Percentiles rank a stretch among this genome's conserved stretches.
phyloP scores from a whole-genome alignment of 1,140 invertebrate species.

The Phymastichus coffea region DNA sequence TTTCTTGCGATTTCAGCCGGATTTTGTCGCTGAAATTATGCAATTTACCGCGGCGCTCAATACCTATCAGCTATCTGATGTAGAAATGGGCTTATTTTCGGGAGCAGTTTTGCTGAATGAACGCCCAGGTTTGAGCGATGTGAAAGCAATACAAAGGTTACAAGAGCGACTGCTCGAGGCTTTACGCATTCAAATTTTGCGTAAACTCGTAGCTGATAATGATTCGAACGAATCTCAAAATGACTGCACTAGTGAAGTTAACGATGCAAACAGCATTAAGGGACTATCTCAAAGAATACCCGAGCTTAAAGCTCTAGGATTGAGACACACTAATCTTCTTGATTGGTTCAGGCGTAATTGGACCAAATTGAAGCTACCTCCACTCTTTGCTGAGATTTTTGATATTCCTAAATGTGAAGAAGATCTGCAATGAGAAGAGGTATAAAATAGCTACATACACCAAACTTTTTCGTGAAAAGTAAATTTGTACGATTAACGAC shows the following conservation, averaged over 20 bases:
- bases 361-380: constrained; percentile 81
- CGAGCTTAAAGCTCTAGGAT: constrained; percentile 80
- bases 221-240: constrained; percentile 40
- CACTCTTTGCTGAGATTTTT: constrained; percentile 95
- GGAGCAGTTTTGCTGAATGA: constrained; percentile 83
- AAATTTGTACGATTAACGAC: no score
- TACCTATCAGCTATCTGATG: constrained; percentile 78
- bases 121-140: constrained; percentile 76
- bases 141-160: constrained; percentile 79
- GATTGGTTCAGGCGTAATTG: constrained; percentile 90
- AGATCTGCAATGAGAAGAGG: constrained; percentile 62
- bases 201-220: constrained; percentile 38
- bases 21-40: constrained; percentile 73
- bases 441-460: no score
- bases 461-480: no score
- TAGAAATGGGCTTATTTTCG: constrained; percentile 87
- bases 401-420: constrained; percentile 93
- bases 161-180: constrained; percentile 86
- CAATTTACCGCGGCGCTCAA: constrained; percentile 81
- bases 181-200: constrained; percentile 68
- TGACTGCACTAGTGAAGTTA: constrained; percentile 44
- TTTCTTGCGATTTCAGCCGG: constrained; percentile 65
- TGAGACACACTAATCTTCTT: constrained; percentile 80
- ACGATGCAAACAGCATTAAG: constrained; percentile 45
- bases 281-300: constrained; percentile 61